These are phyloP conservation scores for Sycophila sp. DNA, from an alignment of 1,140 invertebrate genomes.

Conservation along the genomic window DNA sequence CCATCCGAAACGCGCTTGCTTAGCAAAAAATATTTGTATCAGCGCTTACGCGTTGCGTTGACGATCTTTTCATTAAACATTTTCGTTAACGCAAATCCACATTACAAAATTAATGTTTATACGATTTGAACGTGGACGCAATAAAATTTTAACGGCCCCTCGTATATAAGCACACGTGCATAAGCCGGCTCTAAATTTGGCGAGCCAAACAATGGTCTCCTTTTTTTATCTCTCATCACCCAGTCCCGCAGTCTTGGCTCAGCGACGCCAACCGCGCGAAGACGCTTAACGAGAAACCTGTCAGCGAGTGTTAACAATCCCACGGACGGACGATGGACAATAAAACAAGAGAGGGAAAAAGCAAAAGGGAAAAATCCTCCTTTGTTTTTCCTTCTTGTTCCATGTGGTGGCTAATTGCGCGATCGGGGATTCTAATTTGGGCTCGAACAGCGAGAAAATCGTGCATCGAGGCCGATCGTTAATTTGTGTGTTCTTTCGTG, in stretches of 20 bases:
- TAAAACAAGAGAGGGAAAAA: not conserved
- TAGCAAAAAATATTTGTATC: too few species aligned
- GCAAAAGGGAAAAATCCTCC: too few species aligned
- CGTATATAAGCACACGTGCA: too few species aligned
- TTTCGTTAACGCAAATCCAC: too few species aligned
- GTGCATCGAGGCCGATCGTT: not conserved
- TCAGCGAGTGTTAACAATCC: slow-evolving; percentile 15
- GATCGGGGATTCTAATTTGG: slow-evolving; percentile 4
- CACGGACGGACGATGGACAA: not conserved
- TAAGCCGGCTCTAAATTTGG: not conserved
- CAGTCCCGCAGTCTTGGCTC: not conserved
- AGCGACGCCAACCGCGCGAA: not conserved
- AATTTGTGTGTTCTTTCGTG: not conserved
- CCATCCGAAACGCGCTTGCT: too few species aligned
- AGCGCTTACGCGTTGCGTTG: too few species aligned
- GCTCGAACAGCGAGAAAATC: not conserved
- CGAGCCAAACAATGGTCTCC: not conserved
- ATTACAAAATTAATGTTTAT: too few species aligned
- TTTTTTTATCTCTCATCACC: not conserved
- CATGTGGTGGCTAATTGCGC: not conserved
- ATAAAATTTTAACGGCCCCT: too few species aligned
- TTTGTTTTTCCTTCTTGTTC: slow-evolving; percentile 6
- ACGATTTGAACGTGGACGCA: too few species aligned
- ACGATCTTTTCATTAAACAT: too few species aligned
- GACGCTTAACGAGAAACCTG: not conserved